These are phyloP conservation scores for Saguinus imperator DNA, from an alignment of 2,113 vertebrate species.

Conservation along the genomic window DNA sequence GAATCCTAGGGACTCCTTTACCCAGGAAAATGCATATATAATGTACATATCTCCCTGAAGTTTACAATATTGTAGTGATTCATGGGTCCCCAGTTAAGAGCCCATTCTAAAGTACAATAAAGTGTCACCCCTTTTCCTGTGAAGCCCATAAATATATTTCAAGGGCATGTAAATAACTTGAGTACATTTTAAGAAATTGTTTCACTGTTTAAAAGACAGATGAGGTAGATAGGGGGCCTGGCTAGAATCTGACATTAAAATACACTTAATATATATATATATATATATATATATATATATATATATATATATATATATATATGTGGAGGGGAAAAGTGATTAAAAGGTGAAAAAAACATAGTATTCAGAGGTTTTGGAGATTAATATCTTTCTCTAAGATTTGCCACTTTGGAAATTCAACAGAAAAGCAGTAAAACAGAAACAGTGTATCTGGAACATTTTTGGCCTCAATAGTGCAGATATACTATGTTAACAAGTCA, in stretches of 20 bases:
- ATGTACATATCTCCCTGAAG: background rate
- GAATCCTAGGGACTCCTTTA: background rate
- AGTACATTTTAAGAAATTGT: conserved; percentile 13
- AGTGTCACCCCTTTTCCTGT: background rate
- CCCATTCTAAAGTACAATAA: background rate
- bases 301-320: background rate
- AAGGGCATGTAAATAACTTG: conserved; percentile 27
- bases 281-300: background rate
- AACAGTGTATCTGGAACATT: background rate
- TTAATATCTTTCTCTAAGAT: conserved; percentile 10
- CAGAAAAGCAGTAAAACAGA: background rate
- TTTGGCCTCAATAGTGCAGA: background rate
- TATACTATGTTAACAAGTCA: background rate
- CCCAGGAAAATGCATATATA: background rate
- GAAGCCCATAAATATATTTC: conserved; percentile 3
- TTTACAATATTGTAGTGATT: background rate
- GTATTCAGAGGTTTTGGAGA: background rate
- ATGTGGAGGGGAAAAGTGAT: background rate
- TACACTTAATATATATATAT: background rate
- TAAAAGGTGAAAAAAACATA: conserved; percentile 13
- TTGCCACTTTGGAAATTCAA: conserved; percentile 46
- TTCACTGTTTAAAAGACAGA: background rate
- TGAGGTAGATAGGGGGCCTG: background rate
- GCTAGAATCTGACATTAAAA: conserved; percentile 10
- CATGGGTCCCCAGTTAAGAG: background rate